Base-by-base conservation (phyloP, 2,888 invertebrate genomes). In the Nasonovia ribisnigri region DNA sequence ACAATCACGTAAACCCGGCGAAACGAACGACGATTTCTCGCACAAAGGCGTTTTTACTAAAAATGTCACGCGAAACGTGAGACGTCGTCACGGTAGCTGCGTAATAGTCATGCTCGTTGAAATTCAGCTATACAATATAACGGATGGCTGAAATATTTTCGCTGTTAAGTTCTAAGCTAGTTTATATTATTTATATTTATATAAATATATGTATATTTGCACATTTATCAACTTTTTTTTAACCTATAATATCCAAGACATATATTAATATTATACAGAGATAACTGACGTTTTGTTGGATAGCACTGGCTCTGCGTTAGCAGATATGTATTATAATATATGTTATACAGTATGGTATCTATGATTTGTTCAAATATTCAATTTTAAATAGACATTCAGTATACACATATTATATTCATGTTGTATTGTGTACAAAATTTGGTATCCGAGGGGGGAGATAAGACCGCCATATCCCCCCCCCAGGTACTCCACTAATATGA, bases 251-350 rank as follows among this genome's bases (percentile, higher is more conserved):
- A 16, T 36, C 46, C 36, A 42, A 48, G 57, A 16, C 20, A 42
- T 77, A 54, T 54, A 54, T 54, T 54, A 54, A 54, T 46, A 36
- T 8, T 8, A 84, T 42, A 57, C 29, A 11, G n/a, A 29, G 11
- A 26, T 43, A 48, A 67, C 36, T 51, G 92, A 87, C 36, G 67
- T 92, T 87, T 51, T 48, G 60, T 87, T 29, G 60, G 48, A 87
- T 67, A 48, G n/a, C 29, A 29, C 16, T n/a, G 36, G 77, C 20
- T 77, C 8, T 36, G 20, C 43, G 24, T 13, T 4, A n/a, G n/a
- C n/a, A n/a, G n/a, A n/a, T n/a, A n/a, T n/a, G n/a, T n/a, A n/a
- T n/a, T n/a, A n/a, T n/a, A n/a, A n/a, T n/a, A n/a, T n/a, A n/a
- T n/a, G n/a, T n/a, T n/a, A n/a, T n/a, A n/a, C n/a, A n/a, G n/a